A percentile compares a stretch with the other conserved stretches of the same genome.
Conservation (phyloP, 2,888 invertebrate species). For the Syrista parreyssii region DNA sequence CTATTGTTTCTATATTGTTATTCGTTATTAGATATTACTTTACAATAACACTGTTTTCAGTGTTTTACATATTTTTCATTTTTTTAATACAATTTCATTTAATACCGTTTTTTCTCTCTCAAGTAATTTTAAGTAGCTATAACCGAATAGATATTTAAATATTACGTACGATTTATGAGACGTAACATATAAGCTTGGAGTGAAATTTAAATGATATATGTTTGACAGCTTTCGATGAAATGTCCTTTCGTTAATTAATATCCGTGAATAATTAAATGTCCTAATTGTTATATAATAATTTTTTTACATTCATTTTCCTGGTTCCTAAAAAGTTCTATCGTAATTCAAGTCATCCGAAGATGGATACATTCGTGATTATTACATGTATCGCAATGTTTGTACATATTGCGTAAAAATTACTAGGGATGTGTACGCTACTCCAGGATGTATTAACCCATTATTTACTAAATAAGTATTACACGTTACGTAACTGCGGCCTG, state of each 20-base stretch:
- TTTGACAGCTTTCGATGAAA: not conserved
- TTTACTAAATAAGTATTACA: conserved; percentile 9
- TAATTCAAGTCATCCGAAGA: not conserved
- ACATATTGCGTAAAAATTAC: conserved; percentile 28
- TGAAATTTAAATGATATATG: not conserved
- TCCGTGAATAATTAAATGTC: not conserved
- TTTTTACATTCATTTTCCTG: not conserved
- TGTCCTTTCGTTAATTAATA: not conserved
- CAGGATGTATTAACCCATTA: conserved; percentile 4
- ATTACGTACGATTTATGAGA: not conserved
- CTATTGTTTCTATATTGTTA: not conserved
- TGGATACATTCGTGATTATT: not conserved
- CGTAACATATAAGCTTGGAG: not conserved
- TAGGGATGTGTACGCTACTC: not conserved
- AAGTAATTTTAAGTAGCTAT: not conserved
- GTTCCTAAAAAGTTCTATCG: not conserved
- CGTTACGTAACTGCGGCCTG: not conserved
- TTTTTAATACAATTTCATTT: not conserved
- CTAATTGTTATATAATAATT: not conserved
- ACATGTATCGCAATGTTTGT: conserved; percentile 28
- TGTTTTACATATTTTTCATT: not conserved
- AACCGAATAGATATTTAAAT: not conserved
- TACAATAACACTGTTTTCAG: not conserved
- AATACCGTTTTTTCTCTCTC: not conserved
- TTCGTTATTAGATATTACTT: not conserved